A percentile compares a stretch with the other conserved stretches of the same genome.
phyloP scores from a whole-genome alignment of 2,797 vertebrate genomes.

The Meriones psammophilus region DNA sequence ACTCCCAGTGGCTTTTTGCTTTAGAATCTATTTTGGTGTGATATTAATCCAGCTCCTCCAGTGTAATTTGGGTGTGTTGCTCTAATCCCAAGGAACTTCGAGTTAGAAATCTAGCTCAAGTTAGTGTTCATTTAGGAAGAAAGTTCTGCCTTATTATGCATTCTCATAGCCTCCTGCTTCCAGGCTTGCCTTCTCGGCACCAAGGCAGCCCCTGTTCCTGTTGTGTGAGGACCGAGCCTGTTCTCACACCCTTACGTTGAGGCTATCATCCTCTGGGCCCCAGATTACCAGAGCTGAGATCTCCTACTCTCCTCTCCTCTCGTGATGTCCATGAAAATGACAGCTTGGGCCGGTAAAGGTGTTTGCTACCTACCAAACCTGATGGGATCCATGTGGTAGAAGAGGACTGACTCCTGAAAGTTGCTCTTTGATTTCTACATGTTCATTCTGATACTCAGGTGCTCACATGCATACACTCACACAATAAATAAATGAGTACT shows the following conservation, averaged over 20 bases:
- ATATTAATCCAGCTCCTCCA: not conserved
- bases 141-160: not conserved
- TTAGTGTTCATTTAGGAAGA: not conserved
- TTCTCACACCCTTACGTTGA: not conserved
- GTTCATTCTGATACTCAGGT: too few relatives aligned
- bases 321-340: not conserved
- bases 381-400: not conserved
- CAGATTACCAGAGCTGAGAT: too few relatives aligned
- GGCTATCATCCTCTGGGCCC: not conserved
- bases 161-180: not conserved
- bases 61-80: not conserved
- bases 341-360: not conserved
- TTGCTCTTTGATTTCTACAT: not conserved
- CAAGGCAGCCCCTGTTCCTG: rapidly evolving
- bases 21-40: not conserved
- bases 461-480: too few relatives aligned
- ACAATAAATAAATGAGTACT: not conserved
- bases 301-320: rapidly evolving
- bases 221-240: rapidly evolving
- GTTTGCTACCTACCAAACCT: not conserved
- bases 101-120: not conserved
- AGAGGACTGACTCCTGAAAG: not conserved
- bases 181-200: not conserved
- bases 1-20: not conserved
- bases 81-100: not conserved